A percentile compares a stretch with the other conserved stretches of the same genome.
Evolutionary conservation across 2,113 vertebrate species (phyloP).

Genomic region (Pampusana beccarii): DNA sequence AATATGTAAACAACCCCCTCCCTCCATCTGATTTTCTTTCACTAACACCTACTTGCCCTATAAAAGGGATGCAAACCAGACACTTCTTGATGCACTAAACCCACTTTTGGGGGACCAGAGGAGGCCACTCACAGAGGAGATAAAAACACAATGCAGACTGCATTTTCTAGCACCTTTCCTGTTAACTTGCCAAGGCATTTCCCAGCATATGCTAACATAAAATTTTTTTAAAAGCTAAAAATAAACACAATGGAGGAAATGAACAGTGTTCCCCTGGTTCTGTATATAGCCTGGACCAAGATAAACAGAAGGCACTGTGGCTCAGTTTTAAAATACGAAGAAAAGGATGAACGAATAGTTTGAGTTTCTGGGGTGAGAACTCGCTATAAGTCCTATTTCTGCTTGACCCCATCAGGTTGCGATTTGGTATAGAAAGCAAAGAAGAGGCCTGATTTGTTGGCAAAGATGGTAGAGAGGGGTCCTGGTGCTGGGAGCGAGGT

Average conservation of each 20-base stretch:
- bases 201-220: slow-evolving; percentile 28
- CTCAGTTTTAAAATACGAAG: background rate
- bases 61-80: background rate
- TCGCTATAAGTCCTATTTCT: background rate
- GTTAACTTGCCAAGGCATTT: slow-evolving; percentile 17
- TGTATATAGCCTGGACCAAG: background rate
- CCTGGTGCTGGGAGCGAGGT: background rate
- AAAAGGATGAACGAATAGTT: background rate
- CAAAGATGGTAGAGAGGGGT: background rate
- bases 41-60: background rate
- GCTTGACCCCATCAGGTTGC: background rate
- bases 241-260: background rate
- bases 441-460: background rate
- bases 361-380: background rate
- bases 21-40: background rate
- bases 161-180: slow-evolving; percentile 50
- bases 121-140: background rate
- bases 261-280: background rate
- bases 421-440: background rate
- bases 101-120: background rate
- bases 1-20: background rate
- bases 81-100: background rate
- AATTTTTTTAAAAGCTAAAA: slow-evolving; percentile 29
- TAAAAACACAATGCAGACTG: background rate
- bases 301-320: background rate